A percentile compares a stretch with the other conserved stretches of the same genome.
Evolutionary conservation across 2,888 invertebrate genomes (phyloP).

Genomic region (Hanleya hanleyi): DNA sequence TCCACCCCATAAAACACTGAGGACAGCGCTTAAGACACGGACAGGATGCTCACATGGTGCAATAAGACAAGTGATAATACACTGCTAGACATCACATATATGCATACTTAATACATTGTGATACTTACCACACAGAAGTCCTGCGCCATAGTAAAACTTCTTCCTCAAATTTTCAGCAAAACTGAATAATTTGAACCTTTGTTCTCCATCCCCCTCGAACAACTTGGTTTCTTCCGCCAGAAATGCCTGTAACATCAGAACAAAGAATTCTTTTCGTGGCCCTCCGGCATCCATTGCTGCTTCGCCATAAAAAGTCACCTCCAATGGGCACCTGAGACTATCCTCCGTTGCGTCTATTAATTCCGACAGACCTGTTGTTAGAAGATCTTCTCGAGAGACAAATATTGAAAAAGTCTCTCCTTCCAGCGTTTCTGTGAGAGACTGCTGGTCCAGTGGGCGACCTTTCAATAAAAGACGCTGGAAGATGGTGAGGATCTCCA

Average conservation of each 20-base stretch:
- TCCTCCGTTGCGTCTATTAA: not conserved
- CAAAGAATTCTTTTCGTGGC: not conserved
- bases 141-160: not conserved
- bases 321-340: not conserved
- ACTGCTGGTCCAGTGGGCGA: not conserved
- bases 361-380: not conserved
- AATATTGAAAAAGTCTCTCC: not conserved
- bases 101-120: too few relatives aligned
- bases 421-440: not conserved
- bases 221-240: not conserved
- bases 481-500: not conserved
- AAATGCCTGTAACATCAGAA: not conserved
- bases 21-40: too few relatives aligned
- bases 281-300: not conserved
- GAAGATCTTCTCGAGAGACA: not conserved
- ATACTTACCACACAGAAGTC: not conserved
- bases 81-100: too few relatives aligned
- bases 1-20: too few relatives aligned
- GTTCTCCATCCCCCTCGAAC: not conserved
- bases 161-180: not conserved
- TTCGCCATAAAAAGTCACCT: not conserved
- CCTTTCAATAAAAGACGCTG: not conserved
- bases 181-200: not conserved
- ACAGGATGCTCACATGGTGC: too few relatives aligned
- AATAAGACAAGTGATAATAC: too few relatives aligned